phyloP scores from a whole-genome alignment of 2,888 invertebrate genomes.

The Dryadula phaetusa region DNA sequence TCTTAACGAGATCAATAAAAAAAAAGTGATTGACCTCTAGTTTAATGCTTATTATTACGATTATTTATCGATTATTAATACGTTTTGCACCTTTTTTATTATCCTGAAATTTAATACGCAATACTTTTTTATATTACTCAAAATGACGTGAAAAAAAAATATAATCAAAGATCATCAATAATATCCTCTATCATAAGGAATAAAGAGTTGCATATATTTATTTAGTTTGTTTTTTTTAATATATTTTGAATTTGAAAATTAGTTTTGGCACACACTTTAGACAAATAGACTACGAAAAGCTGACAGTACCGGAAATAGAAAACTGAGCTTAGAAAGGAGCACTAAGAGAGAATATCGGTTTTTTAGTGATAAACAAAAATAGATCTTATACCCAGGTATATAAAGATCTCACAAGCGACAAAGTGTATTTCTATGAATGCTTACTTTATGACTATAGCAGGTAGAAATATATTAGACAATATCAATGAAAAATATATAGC shows the following conservation, averaged over 20 bases:
- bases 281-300: no score
- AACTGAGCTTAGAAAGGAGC: no score
- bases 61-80: not conserved
- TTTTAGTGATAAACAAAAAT: no score
- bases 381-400: no score
- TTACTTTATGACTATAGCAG: conserved; percentile 92
- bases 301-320: no score
- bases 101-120: not conserved
- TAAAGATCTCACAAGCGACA: not conserved
- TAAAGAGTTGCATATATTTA: no score
- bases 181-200: no score
- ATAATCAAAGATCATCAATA: no score
- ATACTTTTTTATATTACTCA: not conserved
- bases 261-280: no score
- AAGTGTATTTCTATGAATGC: conserved; percentile 12
- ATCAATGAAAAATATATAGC: conserved; percentile 95
- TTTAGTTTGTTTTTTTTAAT: no score
- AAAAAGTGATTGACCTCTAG: not conserved
- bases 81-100: not conserved
- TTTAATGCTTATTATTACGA: not conserved
- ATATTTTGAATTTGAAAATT: not conserved
- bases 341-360: no score
- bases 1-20: not conserved
- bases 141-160: no score
- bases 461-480: conserved; percentile 94